Evolutionary conservation across 2,797 vertebrate species (phyloP).

Genomic region (Neosalanx taihuensis): DNA sequence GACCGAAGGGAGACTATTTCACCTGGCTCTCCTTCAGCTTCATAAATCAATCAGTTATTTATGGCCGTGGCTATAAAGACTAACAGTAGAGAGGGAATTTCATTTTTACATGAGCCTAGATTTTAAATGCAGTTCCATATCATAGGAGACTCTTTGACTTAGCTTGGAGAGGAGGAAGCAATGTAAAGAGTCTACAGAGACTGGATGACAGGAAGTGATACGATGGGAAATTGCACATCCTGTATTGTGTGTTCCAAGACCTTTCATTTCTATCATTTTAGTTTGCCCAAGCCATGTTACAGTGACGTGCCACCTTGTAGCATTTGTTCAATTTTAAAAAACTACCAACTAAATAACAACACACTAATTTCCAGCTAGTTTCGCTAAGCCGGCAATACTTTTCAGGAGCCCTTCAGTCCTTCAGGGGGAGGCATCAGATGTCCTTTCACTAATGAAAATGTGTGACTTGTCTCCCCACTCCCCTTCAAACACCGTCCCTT

Average conservation of each 20-base stretch:
- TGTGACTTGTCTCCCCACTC: slow-evolving; percentile 29
- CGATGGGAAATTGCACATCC: slow-evolving; percentile 1
- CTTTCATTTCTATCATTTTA: neutral
- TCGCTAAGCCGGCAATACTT: slow-evolving; percentile 13
- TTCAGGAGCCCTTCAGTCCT: slow-evolving; percentile 9
- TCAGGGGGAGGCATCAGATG: slow-evolving; percentile 13
- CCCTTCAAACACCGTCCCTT: slow-evolving; percentile 19
- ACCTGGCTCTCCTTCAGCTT: slow-evolving; percentile 26
- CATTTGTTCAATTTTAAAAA: neutral
- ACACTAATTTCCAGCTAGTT: slow-evolving; percentile 1
- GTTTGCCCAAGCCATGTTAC: neutral
- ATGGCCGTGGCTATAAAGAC: slow-evolving; percentile 39
- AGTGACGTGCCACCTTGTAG: neutral
- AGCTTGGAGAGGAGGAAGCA: slow-evolving; percentile 24
- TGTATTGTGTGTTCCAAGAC: neutral
- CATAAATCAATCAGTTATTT: slow-evolving; percentile 56
- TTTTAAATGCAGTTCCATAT: slow-evolving; percentile 14
- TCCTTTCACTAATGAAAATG: slow-evolving; percentile 28
- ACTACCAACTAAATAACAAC: neutral
- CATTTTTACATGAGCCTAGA: slow-evolving; percentile 35
- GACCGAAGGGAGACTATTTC: slow-evolving; percentile 21
- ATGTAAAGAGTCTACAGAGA: slow-evolving; percentile 22
- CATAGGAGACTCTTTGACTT: slow-evolving; percentile 17
- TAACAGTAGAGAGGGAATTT: slow-evolving; percentile 31
- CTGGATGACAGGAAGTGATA: slow-evolving; percentile 26